Evolutionary conservation across 1,140 invertebrate species (phyloP), one percentile per base, ranked within the genome.

Genomic region (Zaprionus capensis): DNA sequence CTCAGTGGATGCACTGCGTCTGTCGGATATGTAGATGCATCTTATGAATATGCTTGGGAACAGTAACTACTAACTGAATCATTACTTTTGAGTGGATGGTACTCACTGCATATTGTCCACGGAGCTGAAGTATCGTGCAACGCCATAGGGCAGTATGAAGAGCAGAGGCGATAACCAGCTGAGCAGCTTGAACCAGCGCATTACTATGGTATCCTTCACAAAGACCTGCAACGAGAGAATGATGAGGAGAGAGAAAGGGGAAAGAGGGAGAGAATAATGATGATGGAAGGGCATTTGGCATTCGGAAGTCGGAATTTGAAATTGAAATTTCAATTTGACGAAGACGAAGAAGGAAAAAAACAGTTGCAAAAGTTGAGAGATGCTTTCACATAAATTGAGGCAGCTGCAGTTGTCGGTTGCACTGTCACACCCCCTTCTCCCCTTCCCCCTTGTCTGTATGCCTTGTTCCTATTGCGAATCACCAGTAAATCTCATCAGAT

Each of bases 141-240:
- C 66, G 1, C 94, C 94, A 82, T 97, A 97, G 36, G 95, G 82
- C 0, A 92, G 76, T 6, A 96, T 93, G 44, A 97, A 94, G 7
- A 95, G 71, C 1, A 95, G 91, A 0, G 97, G 96, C 1, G 95
- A 88, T 0, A 96, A 94, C 98, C 97, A 98, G 31, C 97, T 97
- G 44, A 98, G 94, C 3, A 94, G 83, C 80, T 96, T 95, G 77
- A 98, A 96, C 93, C 95, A 96, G 63, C 95, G 95, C 83, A 98
- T 94, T 3, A 94, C 94, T 67, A 94, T 90, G 56, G 94, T 93
- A 64, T 95, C 94, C 71, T 94, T 93, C 36, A 95, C 93, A 76
- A 95, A 95, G 22, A 95, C 93, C 93, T 94, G 79, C n/a, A 56
- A 56, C 12, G n/a, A 14, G 15, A 26, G 22, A 56, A 4, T 28